A percentile compares a stretch with the other conserved stretches of the same genome.
phyloP scores from a whole-genome alignment of 2,113 vertebrate genomes.

The Entelurus aequoreus region DNA sequence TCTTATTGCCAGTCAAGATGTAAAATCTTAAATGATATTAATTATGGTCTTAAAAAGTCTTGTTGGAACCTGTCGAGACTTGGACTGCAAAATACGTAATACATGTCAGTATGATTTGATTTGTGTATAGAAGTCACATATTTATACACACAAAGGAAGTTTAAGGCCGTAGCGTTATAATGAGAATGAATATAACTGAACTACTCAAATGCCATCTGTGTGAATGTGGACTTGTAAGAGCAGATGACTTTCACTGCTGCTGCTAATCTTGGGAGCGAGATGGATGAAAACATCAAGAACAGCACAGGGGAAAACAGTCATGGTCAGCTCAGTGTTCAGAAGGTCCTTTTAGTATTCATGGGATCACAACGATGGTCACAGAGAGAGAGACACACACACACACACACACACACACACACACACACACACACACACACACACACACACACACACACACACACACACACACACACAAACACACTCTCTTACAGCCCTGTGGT shows the following conservation, averaged over 20 bases:
- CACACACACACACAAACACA: constrained; percentile 12
- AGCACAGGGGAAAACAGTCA: constrained; percentile 22
- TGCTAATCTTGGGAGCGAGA: constrained; percentile 27
- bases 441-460: no score
- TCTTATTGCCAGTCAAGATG: no score
- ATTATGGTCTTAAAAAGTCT: no score
- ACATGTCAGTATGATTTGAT: no score
- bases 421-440: no score
- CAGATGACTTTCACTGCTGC: constrained; percentile 9
- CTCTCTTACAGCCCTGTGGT: constrained; percentile 22
- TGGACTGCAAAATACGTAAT: no score
- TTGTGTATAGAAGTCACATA: background rate
- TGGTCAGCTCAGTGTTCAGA: constrained; percentile 22
- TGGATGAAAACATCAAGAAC: constrained; percentile 34
- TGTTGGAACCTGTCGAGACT: no score
- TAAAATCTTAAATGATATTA: no score
- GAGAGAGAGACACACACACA: background rate
- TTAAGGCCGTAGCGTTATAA: constrained; percentile 15
- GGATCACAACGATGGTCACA: constrained; percentile 27
- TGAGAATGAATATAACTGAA: constrained; percentile 20
- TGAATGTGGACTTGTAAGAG: constrained; percentile 21
- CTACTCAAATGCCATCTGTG: constrained; percentile 21
- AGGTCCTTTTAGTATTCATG: constrained; percentile 46
- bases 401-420: no score
- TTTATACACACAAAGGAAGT: constrained; percentile 13